Base-by-base conservation (phyloP, 1,140 invertebrate genomes). In the Drosophila teissieri region DNA sequence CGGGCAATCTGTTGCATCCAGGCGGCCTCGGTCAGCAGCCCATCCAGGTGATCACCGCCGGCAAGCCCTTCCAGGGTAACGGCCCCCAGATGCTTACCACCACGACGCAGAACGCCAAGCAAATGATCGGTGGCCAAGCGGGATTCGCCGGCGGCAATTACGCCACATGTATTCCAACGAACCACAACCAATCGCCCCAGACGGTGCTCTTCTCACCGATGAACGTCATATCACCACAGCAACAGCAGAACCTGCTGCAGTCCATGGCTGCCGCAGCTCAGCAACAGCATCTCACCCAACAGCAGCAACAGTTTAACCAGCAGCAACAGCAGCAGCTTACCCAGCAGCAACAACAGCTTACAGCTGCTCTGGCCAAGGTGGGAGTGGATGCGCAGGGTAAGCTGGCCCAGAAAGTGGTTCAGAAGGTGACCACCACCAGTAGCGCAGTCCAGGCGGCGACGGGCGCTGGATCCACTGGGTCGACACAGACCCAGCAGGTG, bases 131-230 rank as follows among this genome's bases (percentile, higher is more conserved):
- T 3, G 94, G 93, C 17, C 93, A 93, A 24, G 92, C 93, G 48
- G 93, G 93, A 1, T 94, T 94, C 53, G 92, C 93, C n/a, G 85
- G 93, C 3, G 93, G 93, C 11, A 94, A 95, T 67, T 93, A 94
- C 67, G 95, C 96, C 4, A 52, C 64, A 6, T 68, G 64, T 31
- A 96, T 96, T 51, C 95, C 96, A 5, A 96, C 96, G 3, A 96
- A 95, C 54, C 95, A 95, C 7, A 96, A 95, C 54, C 95, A 95
- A 31, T 96, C 95, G 34, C 95, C 95, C 0, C 95, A 96, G 78
- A 96, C 96, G 7, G 93, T 97, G 73, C 95, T 97, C n/a, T 96
- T 97, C 78, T 95, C 96, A 46, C 96, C 96, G 45, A 92, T 96
- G 4, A 93, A 93, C 51, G 95, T 97, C 1, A 94, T 97, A 62